Percentiles rank a stretch among this genome's conserved stretches.
phyloP scores from a whole-genome alignment of 2,888 invertebrate species.

The Drosophila basisetae region DNA sequence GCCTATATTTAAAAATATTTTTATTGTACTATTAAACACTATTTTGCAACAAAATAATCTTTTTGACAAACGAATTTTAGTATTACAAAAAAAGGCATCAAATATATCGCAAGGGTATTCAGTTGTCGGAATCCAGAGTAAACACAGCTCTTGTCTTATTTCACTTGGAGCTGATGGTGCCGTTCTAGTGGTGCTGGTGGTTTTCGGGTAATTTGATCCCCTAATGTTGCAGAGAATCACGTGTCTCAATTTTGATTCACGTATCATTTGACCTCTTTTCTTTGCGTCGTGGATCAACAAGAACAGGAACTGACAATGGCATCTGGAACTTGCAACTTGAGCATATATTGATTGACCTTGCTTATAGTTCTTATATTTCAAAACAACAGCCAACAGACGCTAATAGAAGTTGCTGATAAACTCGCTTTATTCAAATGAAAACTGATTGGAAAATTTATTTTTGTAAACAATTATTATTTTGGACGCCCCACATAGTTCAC shows the following conservation, averaged over 20 bases:
- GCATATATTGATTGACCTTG: constrained; percentile 64
- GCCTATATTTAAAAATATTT: neutral
- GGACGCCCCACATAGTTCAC: neutral
- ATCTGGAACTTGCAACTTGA: constrained; percentile 56
- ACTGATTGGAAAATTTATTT: constrained; percentile 46
- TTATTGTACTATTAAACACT: neutral
- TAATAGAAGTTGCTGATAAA: constrained; percentile 73
- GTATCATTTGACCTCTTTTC: constrained; percentile 73
- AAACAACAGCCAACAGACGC: constrained; percentile 52
- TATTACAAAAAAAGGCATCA: neutral
- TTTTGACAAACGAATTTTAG: neutral
- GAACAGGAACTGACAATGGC: constrained; percentile 32
- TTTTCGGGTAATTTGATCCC: constrained; percentile 71
- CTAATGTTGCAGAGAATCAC: constrained; percentile 73
- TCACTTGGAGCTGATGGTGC: constrained; percentile 24
- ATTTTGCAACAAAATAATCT: too few species aligned
- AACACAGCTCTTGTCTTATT: neutral
- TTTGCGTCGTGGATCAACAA: constrained; percentile 18
- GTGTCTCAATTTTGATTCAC: constrained; percentile 65
- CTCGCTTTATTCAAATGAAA: constrained; percentile 58
- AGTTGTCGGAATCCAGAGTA: neutral
- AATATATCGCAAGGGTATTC: neutral
- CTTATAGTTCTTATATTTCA: constrained; percentile 67
- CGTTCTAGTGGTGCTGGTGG: constrained; percentile 26
- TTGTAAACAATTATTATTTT: constrained; percentile 22